These are phyloP conservation scores for Lepidurus arcticus DNA, from an alignment of 1,140 invertebrate species.

Conservation along the genomic window DNA sequence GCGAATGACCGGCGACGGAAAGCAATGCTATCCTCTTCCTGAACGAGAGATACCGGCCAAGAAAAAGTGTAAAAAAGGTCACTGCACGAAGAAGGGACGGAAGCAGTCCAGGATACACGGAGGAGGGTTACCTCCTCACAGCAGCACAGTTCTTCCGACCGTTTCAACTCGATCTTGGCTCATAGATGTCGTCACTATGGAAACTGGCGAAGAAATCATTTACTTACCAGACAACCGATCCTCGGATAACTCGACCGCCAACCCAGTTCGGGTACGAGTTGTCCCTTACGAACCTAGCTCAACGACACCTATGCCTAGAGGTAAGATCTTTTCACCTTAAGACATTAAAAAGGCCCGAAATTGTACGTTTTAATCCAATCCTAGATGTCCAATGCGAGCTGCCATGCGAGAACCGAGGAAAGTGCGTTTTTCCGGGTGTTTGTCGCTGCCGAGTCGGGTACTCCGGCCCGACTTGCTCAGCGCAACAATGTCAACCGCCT, in stretches of 20 bases:
- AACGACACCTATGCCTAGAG: not conserved
- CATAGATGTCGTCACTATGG: not conserved
- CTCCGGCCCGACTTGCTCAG: not conserved
- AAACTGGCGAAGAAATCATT: not conserved
- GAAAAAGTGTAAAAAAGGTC: not conserved
- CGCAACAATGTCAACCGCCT: slow-evolving; percentile 16
- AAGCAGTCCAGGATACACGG: not conserved
- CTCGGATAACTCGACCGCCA: slow-evolving; percentile 3
- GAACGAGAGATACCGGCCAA: not conserved
- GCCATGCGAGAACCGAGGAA: slow-evolving; percentile 23
- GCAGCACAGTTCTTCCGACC: not conserved
- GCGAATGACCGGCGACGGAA: slow-evolving; percentile 32
- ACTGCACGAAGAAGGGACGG: not conserved
- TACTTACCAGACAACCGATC: not conserved
- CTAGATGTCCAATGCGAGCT: not conserved
- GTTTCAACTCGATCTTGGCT: not conserved
- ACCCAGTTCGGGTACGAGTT: slow-evolving; percentile 7
- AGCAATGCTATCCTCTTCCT: slow-evolving; percentile 19
- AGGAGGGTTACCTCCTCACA: not conserved
- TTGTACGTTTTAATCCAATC: not conserved
- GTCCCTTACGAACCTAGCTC: not conserved
- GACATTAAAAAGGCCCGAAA: not conserved
- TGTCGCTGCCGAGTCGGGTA: slow-evolving; percentile 16
- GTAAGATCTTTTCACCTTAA: not conserved
- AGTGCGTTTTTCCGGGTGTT: slow-evolving; percentile 24